Percentiles rank a stretch among this genome's conserved stretches.
phyloP scores from a whole-genome alignment of 2,113 vertebrate species.

The Etheostoma spectabile region DNA sequence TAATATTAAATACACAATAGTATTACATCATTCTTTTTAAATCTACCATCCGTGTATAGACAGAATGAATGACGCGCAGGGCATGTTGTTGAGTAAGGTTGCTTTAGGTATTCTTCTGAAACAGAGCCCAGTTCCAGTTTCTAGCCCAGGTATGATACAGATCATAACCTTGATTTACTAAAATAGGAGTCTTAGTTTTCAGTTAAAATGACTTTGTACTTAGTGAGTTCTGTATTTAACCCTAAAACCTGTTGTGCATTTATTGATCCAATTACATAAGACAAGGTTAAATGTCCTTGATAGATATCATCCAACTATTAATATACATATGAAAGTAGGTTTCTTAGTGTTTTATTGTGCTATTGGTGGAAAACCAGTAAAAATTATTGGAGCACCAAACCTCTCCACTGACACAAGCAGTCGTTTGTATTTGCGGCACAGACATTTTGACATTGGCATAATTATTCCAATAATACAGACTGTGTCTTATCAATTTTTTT shows the following conservation, averaged over 20 bases:
- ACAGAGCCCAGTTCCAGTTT: not conserved
- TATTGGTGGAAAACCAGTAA: not conserved
- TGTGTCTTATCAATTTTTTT: not conserved
- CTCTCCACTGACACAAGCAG: too few relatives aligned
- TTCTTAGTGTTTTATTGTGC: not conserved
- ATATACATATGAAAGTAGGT: not conserved
- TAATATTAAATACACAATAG: not conserved
- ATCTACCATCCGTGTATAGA: not conserved
- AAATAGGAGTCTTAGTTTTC: not conserved
- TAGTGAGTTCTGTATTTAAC: not conserved
- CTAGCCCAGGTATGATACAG: too few relatives aligned
- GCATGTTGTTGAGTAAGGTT: not conserved
- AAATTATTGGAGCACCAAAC: too few relatives aligned
- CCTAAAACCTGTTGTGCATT: not conserved
- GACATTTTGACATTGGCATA: not conserved
- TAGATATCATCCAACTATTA: not conserved
- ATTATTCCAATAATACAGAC: too few relatives aligned
- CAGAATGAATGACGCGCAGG: not conserved
- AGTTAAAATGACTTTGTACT: not conserved
- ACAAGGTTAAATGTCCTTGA: not conserved
- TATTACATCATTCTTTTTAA: not conserved
- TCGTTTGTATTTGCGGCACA: too few relatives aligned
- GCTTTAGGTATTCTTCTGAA: not conserved
- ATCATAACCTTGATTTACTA: too few relatives aligned
- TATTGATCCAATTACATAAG: not conserved